Evolutionary conservation across 1,140 invertebrate species (phyloP).

Genomic region (Paralvinella palmiformis): DNA sequence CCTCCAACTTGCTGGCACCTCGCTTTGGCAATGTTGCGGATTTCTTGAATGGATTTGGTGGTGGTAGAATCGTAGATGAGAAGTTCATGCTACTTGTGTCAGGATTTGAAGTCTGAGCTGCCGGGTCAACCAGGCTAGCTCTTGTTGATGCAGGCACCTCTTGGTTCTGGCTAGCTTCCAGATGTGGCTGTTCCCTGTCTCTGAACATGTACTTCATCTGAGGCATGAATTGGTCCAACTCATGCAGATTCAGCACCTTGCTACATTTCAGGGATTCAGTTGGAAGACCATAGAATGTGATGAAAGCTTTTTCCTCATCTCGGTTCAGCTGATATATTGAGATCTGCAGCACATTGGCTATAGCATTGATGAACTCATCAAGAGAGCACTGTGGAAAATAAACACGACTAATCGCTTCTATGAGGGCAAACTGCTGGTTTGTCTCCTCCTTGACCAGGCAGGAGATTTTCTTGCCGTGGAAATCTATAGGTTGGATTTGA

Average conservation of each 20-base stretch:
- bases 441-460: background rate
- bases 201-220: background rate
- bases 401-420: slow-evolving; percentile 1
- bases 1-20: too few species aligned
- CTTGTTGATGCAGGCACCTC: too few species aligned
- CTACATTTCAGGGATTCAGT: background rate
- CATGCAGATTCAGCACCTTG: background rate
- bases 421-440: background rate
- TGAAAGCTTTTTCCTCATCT: background rate
- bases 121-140: too few species aligned
- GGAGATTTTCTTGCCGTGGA: background rate
- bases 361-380: background rate
- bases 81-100: too few species aligned
- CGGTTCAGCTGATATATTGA: background rate
- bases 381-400: background rate
- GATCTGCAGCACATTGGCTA: background rate
- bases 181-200: too few species aligned
- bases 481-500: background rate
- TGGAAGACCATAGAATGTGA: background rate
- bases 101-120: too few species aligned
- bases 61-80: too few species aligned
- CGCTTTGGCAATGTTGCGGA: too few species aligned
- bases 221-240: background rate
- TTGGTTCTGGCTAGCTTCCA: too few species aligned
- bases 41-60: too few species aligned